Evolutionary conservation across 2,797 vertebrate species (phyloP).

Genomic region (Gouania willdenowi): DNA sequence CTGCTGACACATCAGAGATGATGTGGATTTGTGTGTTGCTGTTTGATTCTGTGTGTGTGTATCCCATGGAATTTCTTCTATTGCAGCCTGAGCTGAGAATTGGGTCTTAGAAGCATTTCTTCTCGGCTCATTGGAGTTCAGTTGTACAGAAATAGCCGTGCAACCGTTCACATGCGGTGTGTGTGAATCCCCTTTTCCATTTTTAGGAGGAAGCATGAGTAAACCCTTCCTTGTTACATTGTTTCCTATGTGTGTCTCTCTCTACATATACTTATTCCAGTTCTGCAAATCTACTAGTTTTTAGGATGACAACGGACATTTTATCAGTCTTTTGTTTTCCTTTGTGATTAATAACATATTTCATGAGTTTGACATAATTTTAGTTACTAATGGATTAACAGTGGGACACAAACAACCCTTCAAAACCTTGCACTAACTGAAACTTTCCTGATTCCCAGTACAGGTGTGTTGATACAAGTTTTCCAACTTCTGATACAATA

Average conservation of each 20-base stretch:
- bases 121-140: constrained; percentile 46
- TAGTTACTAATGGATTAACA: constrained; percentile 34
- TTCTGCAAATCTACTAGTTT: constrained; percentile 2
- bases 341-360: too few species aligned
- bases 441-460: constrained; percentile 37
- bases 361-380: too few species aligned
- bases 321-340: too few species aligned
- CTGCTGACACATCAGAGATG: constrained; percentile 22
- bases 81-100: constrained; percentile 40
- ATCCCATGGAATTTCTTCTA: constrained; percentile 38
- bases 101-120: constrained; percentile 50
- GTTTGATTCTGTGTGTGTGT: constrained; percentile 9
- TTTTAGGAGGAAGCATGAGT: constrained; percentile 5
- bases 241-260: neutral
- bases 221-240: constrained; percentile 9
- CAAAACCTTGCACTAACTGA: constrained; percentile 25
- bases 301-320: neutral
- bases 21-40: constrained; percentile 9
- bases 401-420: constrained; percentile 25
- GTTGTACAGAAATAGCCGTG: constrained; percentile 50
- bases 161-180: constrained; percentile 19
- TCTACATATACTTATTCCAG: neutral
- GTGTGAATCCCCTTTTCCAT: constrained; percentile 9
- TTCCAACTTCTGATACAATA: too few species aligned
- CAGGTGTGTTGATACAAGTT: too few species aligned